Percentiles rank a stretch among this genome's conserved stretches.
Conservation (phyloP, 2,888 invertebrate genomes). For the Helleia helle region DNA sequence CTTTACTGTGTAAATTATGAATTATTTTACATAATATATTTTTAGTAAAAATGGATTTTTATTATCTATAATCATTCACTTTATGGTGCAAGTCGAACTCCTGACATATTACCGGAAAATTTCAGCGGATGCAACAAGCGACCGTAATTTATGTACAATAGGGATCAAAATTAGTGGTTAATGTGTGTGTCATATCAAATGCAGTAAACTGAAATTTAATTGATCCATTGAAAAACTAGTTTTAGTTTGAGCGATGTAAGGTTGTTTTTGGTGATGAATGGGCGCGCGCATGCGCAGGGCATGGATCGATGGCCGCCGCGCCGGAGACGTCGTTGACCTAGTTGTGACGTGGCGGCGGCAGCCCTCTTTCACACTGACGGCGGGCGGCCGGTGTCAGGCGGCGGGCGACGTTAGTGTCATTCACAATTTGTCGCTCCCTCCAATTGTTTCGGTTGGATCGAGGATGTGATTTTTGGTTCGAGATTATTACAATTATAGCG, state of each 20-base stretch:
- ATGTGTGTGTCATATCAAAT: constrained; percentile 17
- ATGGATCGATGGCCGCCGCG: constrained; percentile 58
- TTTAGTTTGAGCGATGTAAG: constrained; percentile 13
- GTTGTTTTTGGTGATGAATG: constrained; percentile 17
- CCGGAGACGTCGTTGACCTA: constrained; percentile 57
- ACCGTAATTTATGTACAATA: constrained; percentile 16
- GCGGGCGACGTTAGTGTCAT: constrained; percentile 6
- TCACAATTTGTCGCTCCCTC: constrained; percentile 6
- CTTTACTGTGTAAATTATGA: no score
- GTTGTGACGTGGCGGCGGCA: constrained; percentile 32
- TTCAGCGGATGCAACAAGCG: constrained; percentile 14
- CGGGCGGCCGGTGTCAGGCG: not conserved
- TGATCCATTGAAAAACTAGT: constrained; percentile 14
- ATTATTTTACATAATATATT: no score
- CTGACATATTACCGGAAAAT: constrained; percentile 10
- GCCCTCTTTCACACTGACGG: not conserved
- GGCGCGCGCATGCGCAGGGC: constrained; percentile 43
- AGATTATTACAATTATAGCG: no score
- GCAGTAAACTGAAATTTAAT: constrained; percentile 18
- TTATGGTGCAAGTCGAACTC: no score
- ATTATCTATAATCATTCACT: no score
- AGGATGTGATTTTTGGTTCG: no score
- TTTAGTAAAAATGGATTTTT: no score
- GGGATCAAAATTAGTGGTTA: constrained; percentile 14
- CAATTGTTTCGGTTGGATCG: not conserved